phyloP scores from a whole-genome alignment of 2,797 vertebrate species.

The Acanthurus leucopareius region DNA sequence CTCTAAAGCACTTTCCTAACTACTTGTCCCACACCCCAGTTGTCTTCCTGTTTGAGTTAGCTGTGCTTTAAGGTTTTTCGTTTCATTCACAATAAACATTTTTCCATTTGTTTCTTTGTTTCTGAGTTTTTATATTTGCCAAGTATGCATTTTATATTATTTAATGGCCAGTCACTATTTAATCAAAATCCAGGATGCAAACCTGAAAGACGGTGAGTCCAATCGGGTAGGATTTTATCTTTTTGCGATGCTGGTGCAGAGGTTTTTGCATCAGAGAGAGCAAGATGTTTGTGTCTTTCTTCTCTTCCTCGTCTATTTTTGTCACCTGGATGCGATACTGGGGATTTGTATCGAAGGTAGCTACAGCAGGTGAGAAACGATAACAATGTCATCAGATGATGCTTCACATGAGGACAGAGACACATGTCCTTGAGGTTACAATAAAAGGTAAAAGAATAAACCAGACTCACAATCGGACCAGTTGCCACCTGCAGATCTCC shows the following conservation, averaged over 20 bases:
- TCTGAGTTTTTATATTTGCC: neutral
- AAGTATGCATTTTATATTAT: neutral
- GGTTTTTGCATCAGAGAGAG: slow-evolving; percentile 72
- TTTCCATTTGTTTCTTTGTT: neutral
- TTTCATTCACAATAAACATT: neutral
- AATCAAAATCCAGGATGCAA: neutral
- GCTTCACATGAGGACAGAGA: neutral
- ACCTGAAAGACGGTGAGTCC: slow-evolving; percentile 53
- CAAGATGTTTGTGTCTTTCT: slow-evolving; percentile 64
- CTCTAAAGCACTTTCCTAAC: too few relatives aligned
- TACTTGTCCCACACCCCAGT: too few relatives aligned
- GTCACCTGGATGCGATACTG: slow-evolving; percentile 68
- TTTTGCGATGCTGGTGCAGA: slow-evolving; percentile 7
- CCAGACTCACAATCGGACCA: slow-evolving; percentile 8
- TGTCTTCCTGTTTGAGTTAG: too few relatives aligned
- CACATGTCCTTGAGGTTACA: neutral
- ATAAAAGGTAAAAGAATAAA: neutral
- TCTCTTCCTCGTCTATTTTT: slow-evolving; percentile 8
- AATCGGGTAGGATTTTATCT: neutral
- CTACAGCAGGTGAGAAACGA: slow-evolving; percentile 34
- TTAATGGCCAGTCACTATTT: neutral
- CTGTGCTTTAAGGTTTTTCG: neutral
- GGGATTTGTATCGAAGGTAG: slow-evolving; percentile 57
- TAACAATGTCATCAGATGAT: neutral
- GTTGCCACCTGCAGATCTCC: slow-evolving; percentile 49